Base-by-base conservation (phyloP, 1,140 invertebrate genomes). In the Drosophila nannoptera region DNA sequence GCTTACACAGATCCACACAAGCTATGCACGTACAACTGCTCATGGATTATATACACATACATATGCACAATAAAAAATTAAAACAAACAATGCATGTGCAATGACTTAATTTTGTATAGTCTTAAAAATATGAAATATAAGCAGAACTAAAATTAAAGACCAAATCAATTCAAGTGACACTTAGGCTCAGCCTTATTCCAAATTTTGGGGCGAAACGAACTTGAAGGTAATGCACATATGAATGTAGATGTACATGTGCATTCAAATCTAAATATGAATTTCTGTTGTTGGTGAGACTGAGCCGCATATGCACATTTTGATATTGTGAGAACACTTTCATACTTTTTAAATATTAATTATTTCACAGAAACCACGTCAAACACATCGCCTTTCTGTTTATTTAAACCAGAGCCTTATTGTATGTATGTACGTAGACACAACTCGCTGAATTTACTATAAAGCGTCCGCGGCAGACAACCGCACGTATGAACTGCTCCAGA, bases 401-500 rank as follows among this genome's bases (percentile, higher is more conserved):
- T 53, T 9, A 6, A 53, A 38, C 14, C 50, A 38, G 36, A 38
- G 8, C 35, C 1, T 22, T 53, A 36, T 22, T 53, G 7, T 36
- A 67, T n/a, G 43, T 58, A 60, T 67, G 49, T 46, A 60, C 43
- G 56, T 46, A 65, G 32, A 53, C 48, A 45, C 31, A 40, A 43
- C 11, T 38, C 50, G 45, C 43, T 69, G 33, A 63, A 69, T 42
- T 49, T 16, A 36, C 36, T 50, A 7, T 31, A 61, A 29, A 50
- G 45, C 59, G 43, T 64, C 66, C 66, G 66, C 59, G 59, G 49
- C 52, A 63, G 31, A 43, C 60, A 52, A 43, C 52, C 60, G 45
- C 55, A 49, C 60, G 45, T 52, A 36, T 43, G 52, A 56, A 38
- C 60, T 42, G 38, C 60, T 45, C 45, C 35, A 54, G 65, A 68